Base-by-base conservation (phyloP, 2,113 vertebrate genomes). In the Ptilorrhoa leucosticta region DNA sequence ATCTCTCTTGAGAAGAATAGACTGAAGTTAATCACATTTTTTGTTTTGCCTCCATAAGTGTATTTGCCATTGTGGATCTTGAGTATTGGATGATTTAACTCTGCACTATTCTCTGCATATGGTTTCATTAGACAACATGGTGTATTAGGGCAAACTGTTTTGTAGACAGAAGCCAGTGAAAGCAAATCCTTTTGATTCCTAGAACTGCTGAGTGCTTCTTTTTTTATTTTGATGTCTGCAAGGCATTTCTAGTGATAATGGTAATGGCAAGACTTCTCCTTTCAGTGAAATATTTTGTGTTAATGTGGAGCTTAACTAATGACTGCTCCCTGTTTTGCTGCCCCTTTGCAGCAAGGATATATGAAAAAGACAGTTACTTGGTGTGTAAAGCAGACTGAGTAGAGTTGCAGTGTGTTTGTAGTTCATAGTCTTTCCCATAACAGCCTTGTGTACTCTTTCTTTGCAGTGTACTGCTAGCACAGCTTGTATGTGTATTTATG, bases 401-500 rank as follows among this genome's bases (percentile, higher is more conserved):
- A n/a, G 30, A 69, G 50, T 39, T 83, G 28, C 5, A 54, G 10
- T 5, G 3, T 75, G 44, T 42, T 75, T 68, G 24, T 90, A 30
- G 24, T 64, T 37, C 4, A 9, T 1, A 33, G 14, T 40, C 18
- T 65, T 30, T 73, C 26, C 53, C 28, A 4, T 39, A 61, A 53
- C 4, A 28, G 16, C 58, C 11, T 58, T 54, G 13, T 48, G 9
- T 77, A 3, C 70, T 87, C 61, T 95, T 66, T 60, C 72, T 4
- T 98, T 94, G 12, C 95, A 99, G 99, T 99, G 99, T 64, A 99
- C 98, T 51, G 98, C 98, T 70, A 99, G 99, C 96, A 99, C 99
- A 3, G 99, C 99, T 5, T 99, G 99, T 92, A 98, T 99, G 99
- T 99, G 99, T 35, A 93, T 99, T 89, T 99, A 99, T 7, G 99